Base-by-base conservation (phyloP, 2,113 vertebrate genomes). In the Panthera leo region DNA sequence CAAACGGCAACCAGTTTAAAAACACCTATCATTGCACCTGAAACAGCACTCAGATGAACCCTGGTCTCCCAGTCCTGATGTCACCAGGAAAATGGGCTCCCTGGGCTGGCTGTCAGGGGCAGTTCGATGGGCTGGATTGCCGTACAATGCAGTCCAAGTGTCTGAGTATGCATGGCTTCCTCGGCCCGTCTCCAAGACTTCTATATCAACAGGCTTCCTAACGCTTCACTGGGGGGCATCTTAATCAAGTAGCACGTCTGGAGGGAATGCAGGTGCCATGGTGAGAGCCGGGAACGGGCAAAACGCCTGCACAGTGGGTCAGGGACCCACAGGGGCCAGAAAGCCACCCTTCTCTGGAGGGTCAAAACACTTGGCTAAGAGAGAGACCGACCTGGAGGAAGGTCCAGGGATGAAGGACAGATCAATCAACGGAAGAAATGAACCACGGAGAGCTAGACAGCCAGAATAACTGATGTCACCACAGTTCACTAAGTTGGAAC, bases 341-440 rank as follows among this genome's bases (percentile, higher is more conserved):
- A 76, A 48, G 55, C 65, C 80, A n/a, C 89, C 45, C 15, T 0
- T 5, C 79, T 58, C 39, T 0, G 1, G 21, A 80, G 39, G 25
- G 23, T 51, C 45, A 25, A 2, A 42, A 36, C 34, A 25, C 27
- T 19, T 5, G 3, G 27, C n/a, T 25, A 31, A 78, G 93, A 67
- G 34, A 19, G 25, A 82, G 29, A 76, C 7, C 9, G 9, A 94
- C 23, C 53, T 88, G 12, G 23, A 86, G 21, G 0, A 25, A 89
- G 75, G 51, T 27, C 25, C 15, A 42, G 45, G 0, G 5, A n/a
- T 80, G 87, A 88, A 71, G 89, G 87, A 83, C 83, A 79, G 94
- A 85, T 80, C 63, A 84, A 84, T 94, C 92, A 84, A 55, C 73
- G 45, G 71, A 61, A 89, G 85, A 89, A 68, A 80, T 76, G 90